Evolutionary conservation across 2,797 vertebrate species (phyloP).

Genomic region (Gambelia wislizenii): DNA sequence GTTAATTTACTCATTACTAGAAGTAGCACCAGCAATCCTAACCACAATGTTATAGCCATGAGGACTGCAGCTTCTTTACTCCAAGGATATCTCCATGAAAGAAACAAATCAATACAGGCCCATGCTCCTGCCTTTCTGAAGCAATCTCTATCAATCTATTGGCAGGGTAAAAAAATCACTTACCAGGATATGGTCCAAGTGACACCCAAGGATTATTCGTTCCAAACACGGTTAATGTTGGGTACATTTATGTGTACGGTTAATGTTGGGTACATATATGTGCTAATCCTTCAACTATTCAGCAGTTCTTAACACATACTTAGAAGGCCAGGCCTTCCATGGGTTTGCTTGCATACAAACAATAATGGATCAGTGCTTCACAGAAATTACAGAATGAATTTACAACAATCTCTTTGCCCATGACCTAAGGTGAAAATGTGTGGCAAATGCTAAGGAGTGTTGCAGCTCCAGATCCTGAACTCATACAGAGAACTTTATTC

Average conservation of each 20-base stretch:
- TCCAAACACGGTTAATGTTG: neutral
- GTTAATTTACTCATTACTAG: neutral
- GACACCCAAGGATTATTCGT: neutral
- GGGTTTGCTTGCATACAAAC: slow-evolving; percentile 39
- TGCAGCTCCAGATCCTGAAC: slow-evolving; percentile 40
- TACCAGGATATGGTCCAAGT: slow-evolving; percentile 26
- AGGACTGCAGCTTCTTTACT: neutral
- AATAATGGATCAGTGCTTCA: slow-evolving; percentile 48
- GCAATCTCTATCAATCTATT: neutral
- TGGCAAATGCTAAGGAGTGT: slow-evolving; percentile 50
- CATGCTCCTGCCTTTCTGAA: neutral
- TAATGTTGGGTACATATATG: no score
- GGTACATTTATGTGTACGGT: no score
- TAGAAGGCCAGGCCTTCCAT: neutral
- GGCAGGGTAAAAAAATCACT: neutral
- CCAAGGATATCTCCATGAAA: neutral
- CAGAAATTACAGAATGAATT: slow-evolving; percentile 34
- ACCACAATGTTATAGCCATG: neutral
- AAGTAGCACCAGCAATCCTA: no score
- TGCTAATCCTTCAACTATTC: neutral
- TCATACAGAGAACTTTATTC: slow-evolving; percentile 32
- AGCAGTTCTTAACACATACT: slow-evolving; percentile 23
- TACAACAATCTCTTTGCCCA: slow-evolving; percentile 40
- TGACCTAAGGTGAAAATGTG: slow-evolving; percentile 47
- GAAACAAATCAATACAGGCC: neutral